phyloP scores from a whole-genome alignment of 2,888 invertebrate genomes.

The Linyphia triangularis region DNA sequence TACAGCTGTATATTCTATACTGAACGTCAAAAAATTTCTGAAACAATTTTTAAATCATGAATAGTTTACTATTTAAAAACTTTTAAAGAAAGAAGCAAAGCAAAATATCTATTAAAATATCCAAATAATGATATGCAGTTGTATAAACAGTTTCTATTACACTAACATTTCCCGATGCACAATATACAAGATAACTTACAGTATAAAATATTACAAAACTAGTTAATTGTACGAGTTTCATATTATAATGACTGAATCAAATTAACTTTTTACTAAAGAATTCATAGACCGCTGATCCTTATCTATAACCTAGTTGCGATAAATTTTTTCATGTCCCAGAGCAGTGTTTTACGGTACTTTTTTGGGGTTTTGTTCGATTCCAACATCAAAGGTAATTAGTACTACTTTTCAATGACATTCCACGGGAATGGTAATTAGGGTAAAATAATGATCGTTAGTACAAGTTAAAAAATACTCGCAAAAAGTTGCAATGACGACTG shows the following conservation, averaged over 20 bases:
- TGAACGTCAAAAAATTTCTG: too few relatives aligned
- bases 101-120: too few relatives aligned
- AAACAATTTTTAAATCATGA: too few relatives aligned
- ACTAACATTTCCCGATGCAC: too few relatives aligned
- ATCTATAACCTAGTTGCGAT: slow-evolving; percentile 15
- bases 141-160: too few relatives aligned
- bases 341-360: neutral
- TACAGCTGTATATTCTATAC: too few relatives aligned
- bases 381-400: slow-evolving; percentile 65
- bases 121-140: too few relatives aligned
- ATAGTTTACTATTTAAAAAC: too few relatives aligned
- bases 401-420: slow-evolving; percentile 33
- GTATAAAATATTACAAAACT: neutral
- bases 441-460: slow-evolving; percentile 56
- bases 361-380: neutral
- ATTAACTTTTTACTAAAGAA: neutral
- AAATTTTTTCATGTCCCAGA: slow-evolving; percentile 6
- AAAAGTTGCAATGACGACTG: neutral
- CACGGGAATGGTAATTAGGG: slow-evolving; percentile 51
- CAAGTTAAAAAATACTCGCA: slow-evolving; percentile 8
- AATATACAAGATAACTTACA: neutral
- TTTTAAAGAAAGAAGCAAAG: too few relatives aligned
- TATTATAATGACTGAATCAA: neutral
- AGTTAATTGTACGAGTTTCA: neutral
- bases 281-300: slow-evolving; percentile 26